Evolutionary conservation across 2,888 invertebrate species (phyloP).

Genomic region (Aporophyla lueneburgensis): DNA sequence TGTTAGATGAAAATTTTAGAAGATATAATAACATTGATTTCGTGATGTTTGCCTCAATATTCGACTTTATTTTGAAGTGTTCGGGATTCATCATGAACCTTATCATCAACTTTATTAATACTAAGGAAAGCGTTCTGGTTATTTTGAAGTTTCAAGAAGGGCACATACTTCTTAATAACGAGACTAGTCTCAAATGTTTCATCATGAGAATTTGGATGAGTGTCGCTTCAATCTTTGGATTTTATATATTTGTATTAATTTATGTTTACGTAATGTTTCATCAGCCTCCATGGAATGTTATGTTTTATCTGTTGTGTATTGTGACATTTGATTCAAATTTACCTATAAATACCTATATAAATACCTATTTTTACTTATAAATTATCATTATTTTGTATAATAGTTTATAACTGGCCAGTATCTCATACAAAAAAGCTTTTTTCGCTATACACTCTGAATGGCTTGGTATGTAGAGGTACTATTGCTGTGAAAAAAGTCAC

Average conservation of each 20-base stretch:
- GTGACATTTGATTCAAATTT: neutral
- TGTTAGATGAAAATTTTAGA: neutral
- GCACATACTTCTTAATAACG: conserved; percentile 4
- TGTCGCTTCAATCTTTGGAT: conserved; percentile 1
- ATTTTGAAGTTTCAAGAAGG: conserved; percentile 8
- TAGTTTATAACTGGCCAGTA: too few species aligned
- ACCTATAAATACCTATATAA: too few species aligned
- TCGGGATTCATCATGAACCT: conserved; percentile 8
- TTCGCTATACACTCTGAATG: too few species aligned
- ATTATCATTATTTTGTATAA: too few species aligned
- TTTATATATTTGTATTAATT: neutral
- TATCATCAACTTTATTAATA: neutral
- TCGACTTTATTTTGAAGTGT: neutral
- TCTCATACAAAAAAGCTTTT: too few species aligned
- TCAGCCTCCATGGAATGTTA: neutral
- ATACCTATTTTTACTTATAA: too few species aligned
- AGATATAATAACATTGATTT: neutral
- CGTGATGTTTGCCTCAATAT: conserved; percentile 15
- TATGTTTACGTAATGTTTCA: neutral
- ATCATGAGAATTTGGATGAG: conserved; percentile 3
- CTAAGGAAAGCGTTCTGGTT: conserved; percentile 5
- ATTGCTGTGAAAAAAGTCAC: too few species aligned
- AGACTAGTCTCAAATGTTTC: neutral
- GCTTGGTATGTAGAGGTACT: too few species aligned
- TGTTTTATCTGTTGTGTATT: neutral